Evolutionary conservation across 2,113 vertebrate genomes (phyloP).

Genomic region (Hystrix cristata): DNA sequence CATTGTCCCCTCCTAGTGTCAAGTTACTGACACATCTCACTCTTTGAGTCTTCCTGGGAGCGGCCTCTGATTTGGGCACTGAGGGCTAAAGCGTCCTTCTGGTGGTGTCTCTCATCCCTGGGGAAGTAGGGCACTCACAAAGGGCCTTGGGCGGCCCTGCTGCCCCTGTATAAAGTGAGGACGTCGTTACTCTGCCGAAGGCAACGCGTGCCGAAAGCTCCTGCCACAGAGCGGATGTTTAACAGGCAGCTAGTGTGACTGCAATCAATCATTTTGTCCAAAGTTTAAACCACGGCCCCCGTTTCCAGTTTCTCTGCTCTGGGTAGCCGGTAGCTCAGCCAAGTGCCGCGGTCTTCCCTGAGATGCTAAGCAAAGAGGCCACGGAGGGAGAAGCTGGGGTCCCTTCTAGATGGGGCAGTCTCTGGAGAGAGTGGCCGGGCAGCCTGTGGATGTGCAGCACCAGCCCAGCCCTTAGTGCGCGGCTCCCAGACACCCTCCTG

Average conservation of each 20-base stretch:
- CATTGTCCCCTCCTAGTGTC: too few species aligned
- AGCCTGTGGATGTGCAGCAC: not conserved
- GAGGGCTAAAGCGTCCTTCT: not conserved
- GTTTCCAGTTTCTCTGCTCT: not conserved
- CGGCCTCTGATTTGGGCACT: not conserved
- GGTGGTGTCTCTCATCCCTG: not conserved
- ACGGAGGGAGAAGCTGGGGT: not conserved
- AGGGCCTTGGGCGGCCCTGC: not conserved
- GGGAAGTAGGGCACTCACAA: not conserved
- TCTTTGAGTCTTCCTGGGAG: not conserved
- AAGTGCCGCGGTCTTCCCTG: not conserved
- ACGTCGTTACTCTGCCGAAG: accelerated
- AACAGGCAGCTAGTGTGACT: accelerated
- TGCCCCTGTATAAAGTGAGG: not conserved
- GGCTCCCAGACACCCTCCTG: too few species aligned
- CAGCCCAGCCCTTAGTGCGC: not conserved
- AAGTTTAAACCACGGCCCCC: not conserved
- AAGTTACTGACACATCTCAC: not conserved
- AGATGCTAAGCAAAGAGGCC: not conserved
- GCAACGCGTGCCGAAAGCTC: too few species aligned
- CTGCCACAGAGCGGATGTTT: not conserved
- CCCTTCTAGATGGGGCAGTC: not conserved
- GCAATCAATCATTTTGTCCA: too few species aligned
- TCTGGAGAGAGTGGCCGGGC: not conserved
- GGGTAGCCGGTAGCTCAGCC: not conserved